phyloP scores from a whole-genome alignment of 2,888 invertebrate genomes.

The Ommatoiulus sabulosus region DNA sequence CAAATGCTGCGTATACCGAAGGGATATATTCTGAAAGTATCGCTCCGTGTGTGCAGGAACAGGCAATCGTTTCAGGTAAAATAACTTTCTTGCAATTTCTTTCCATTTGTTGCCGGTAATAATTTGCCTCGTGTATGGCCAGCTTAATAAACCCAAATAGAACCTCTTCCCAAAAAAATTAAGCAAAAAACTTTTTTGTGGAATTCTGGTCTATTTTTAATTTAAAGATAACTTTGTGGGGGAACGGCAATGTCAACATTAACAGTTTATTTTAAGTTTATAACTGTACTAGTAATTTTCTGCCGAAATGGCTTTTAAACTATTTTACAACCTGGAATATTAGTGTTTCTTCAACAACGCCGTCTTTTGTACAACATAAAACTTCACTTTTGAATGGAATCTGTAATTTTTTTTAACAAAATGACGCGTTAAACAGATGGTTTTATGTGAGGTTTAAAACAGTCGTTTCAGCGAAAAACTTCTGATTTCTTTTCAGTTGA shows the following conservation, averaged over 20 bases:
- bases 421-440: neutral
- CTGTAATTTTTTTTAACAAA: neutral
- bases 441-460: neutral
- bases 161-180: neutral
- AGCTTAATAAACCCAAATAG: neutral
- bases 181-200: neutral
- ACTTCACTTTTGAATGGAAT: neutral
- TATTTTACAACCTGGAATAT: neutral
- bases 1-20: too few relatives aligned
- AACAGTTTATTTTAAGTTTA: conserved; percentile 27
- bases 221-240: conserved; percentile 9
- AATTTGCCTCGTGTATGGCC: too few relatives aligned
- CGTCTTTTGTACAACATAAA: neutral
- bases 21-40: too few relatives aligned
- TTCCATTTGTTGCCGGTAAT: too few relatives aligned
- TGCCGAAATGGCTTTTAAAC: neutral
- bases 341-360: neutral
- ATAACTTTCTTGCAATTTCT: too few relatives aligned
- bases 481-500: neutral
- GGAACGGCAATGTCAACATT: neutral
- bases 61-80: too few relatives aligned
- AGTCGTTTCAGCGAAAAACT: neutral
- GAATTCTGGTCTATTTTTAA: neutral
- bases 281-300: neutral
- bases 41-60: too few relatives aligned